Percentiles rank a stretch among this genome's conserved stretches.
Conservation (phyloP, 2,888 invertebrate genomes). For the Phlogophora meticulosa region DNA sequence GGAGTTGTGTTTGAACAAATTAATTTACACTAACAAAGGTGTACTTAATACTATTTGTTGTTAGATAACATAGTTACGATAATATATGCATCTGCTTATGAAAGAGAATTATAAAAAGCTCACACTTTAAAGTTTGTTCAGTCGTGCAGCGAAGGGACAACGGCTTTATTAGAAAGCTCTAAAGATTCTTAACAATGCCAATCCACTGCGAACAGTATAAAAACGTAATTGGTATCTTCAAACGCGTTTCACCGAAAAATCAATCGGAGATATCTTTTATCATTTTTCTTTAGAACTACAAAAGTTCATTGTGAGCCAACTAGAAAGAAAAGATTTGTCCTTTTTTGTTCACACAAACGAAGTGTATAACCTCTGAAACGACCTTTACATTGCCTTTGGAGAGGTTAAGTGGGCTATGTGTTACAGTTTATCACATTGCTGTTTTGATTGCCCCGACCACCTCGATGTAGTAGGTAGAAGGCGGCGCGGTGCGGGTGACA, state of each 20-base stretch:
- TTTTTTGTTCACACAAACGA: slow-evolving; percentile 22
- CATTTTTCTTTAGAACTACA: slow-evolving; percentile 44
- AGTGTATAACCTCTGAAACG: slow-evolving; percentile 48
- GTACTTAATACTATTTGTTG: slow-evolving; percentile 46
- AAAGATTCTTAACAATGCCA: slow-evolving; percentile 31
- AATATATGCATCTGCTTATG: slow-evolving; percentile 47
- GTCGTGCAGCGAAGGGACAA: slow-evolving; percentile 31
- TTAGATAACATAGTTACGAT: slow-evolving; percentile 50
- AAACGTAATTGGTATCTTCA: slow-evolving; percentile 51
- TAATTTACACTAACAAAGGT: slow-evolving; percentile 53
- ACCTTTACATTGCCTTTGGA: slow-evolving; percentile 40
- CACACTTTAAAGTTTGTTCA: slow-evolving; percentile 31
- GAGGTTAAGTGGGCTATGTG: slow-evolving; percentile 49
- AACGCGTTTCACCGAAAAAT: slow-evolving; percentile 47
- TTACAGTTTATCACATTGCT: slow-evolving; percentile 60
- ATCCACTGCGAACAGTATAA: slow-evolving; percentile 35
- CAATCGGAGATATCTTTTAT: slow-evolving; percentile 53
- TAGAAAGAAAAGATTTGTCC: slow-evolving; percentile 31
- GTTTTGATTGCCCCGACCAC: slow-evolving; percentile 70
- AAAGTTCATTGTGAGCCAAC: slow-evolving; percentile 42
- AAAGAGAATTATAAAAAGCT: slow-evolving; percentile 39
- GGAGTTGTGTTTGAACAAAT: slow-evolving; percentile 55
- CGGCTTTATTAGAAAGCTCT: slow-evolving; percentile 31
- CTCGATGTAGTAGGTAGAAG: slow-evolving; percentile 50
- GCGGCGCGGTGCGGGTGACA: slow-evolving; percentile 62